Base-by-base conservation (phyloP, 1,140 invertebrate genomes). In the Eueides isabella region DNA sequence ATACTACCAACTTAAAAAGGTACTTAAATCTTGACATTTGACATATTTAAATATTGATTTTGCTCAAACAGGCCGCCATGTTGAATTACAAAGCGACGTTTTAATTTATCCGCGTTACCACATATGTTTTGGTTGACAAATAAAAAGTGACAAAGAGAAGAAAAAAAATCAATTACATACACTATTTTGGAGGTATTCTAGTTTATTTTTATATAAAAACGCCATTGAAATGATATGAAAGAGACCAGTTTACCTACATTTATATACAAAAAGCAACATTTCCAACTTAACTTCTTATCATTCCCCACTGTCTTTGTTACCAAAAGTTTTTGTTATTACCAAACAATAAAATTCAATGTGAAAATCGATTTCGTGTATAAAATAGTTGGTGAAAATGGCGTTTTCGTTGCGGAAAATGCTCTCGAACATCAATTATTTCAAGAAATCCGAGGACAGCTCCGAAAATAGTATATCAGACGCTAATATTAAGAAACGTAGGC, bases 391-490 rank as follows among this genome's bases (percentile, higher is more conserved):
- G 65, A 48, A 76, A 77, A 92, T 92, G 91, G 88, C 89, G 85
- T 92, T 91, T 80, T 88, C 91, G 14, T 78, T 91, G 26, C 74
- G 86, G 70, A 88, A 87, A 76, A 92, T 92, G 77, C 75, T 92
- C 61, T 92, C 90, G 7, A 91, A 91, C 64, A 92, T 92, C 35
- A 86, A 76, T 30, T 90, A 91, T 75, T 92, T 92, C 73, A 88
- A 90, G 70, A 91, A 88, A 76, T 67, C 84, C 4, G 88, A 80
- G 2, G 86, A 85, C 2, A 72, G 79, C 14, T 19, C 6, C 0
- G 75, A 76, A 61, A 76, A 63, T 70, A 61, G 64, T n/a, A 78
- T 61, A 26, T 33, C 63, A 12, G 74, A 75, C 23, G 11, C 44
- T 14, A 67, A 48, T 28, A 4, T 63, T 65, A 79, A 67, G 29